Evolutionary conservation across 2,888 invertebrate species (phyloP).

Genomic region (Ochropleura plecta): DNA sequence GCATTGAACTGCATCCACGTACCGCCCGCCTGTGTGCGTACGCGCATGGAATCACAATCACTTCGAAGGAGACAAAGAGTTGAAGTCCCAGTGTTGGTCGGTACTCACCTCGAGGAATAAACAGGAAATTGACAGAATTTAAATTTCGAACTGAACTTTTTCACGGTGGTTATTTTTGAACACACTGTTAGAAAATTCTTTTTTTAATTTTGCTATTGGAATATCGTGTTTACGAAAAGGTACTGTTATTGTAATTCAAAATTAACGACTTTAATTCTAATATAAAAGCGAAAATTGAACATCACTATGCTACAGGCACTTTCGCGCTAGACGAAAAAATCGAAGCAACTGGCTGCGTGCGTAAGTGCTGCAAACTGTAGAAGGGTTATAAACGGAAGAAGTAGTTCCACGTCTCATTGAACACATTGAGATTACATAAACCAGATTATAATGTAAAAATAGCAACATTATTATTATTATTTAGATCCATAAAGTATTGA

Average conservation of each 20-base stretch:
- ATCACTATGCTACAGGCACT: constrained; percentile 39
- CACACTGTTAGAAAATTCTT: constrained; percentile 11
- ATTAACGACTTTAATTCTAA: background rate
- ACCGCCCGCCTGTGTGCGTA: constrained; percentile 56
- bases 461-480: no score
- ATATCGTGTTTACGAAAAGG: background rate
- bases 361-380: constrained; percentile 30
- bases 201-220: background rate
- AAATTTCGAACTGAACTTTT: background rate
- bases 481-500: no score
- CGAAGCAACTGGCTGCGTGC: constrained; percentile 52
- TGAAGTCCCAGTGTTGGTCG: constrained; percentile 13
- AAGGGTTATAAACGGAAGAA: constrained; percentile 57
- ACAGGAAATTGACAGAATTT: constrained; percentile 22
- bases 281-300: background rate
- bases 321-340: constrained; percentile 53
- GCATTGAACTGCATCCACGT: constrained; percentile 74
- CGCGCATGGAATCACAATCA: constrained; percentile 74
- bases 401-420: constrained; percentile 38
- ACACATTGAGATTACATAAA: constrained; percentile 47
- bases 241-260: no score
- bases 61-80: constrained; percentile 57
- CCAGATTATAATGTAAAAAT: constrained; percentile 20
- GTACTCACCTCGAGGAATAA: constrained; percentile 48
- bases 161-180: constrained; percentile 3